Base-by-base conservation (phyloP, 2,888 invertebrate genomes). In the Glaucopsyche alexis region DNA sequence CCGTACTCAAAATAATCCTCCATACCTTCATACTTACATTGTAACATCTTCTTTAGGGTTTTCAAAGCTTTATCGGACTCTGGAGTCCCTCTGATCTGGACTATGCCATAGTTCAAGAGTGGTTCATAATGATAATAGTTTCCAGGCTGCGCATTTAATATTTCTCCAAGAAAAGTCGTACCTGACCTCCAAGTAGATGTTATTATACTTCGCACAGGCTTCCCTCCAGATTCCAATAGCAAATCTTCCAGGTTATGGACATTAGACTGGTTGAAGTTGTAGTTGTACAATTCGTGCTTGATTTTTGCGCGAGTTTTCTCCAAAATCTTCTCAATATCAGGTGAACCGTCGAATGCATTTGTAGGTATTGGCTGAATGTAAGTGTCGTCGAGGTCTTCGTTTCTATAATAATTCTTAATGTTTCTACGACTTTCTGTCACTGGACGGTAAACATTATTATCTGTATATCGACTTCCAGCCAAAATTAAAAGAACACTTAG, bases 41-140 rank as follows among this genome's bases (percentile, higher is more conserved):
- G 95, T 77, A 97, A 93, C 83, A 98, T 94, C 78, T 95, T 94
- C 83, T 95, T 95, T 72, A 97, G 90, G 83, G 94, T 95, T 74
- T 89, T 89, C 75, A 97, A 83, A 42, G 96, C 97, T 78, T 94
- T 87, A 60, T 94, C 93, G n/a, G 96, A 94, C 70, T 95, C 89
- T 4, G 96, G 96, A 38, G 95, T 94, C 9, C 96, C 96, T 80
- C 97, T 94, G 74, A 97, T 95, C 92, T 97, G 97, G 78, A 96
- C 94, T 79, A 97, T 97, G 76, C 96, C 96, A 88, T 96, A 96
- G 82, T 96, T 95, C 75, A 97, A 91, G 75, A 98, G 90, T 49
- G 98, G 98, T 87, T 98, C 98, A 84, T 98, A 98, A 85, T 98
- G 97, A 89, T 98, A 98, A 88, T 94, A 98, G 85, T 96, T 98